Base-by-base conservation (phyloP, 2,113 vertebrate species). In the Macroglossus sobrinus region DNA sequence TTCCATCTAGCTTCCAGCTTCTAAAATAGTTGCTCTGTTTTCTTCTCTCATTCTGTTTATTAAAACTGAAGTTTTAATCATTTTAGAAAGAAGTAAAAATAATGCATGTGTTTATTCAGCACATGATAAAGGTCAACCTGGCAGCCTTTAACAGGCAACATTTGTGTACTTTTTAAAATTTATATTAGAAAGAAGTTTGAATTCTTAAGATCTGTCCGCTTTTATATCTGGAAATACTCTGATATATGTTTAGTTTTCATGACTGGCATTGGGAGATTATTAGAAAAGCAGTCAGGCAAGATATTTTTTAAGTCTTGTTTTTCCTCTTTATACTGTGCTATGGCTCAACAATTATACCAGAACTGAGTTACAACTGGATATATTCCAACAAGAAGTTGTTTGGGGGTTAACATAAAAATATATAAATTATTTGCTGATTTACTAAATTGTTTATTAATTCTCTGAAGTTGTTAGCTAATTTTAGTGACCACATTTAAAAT, bases 361-460 rank as follows among this genome's bases (percentile, higher is more conserved):
- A 95, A 82, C 4, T 24, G 47, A 76, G 4, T 89, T 96, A 45
- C 30, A 86, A 53, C 40, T 93, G 26, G 18, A 91, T 93, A 69
- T 79, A 78, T 40, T 78, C n/a, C 15, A 74, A 76, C 1, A 90
- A 28, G 8, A 91, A 79, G 19, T 35, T 55, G 9, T 63, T 76
- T 85, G 50, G 3, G 7, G 26, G 7, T 78, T 96, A 93, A 84
- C 22, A 74, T 68, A 57, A 88, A 95, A 78, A 63, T 81, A 72
- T 35, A 74, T 78, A 96, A 81, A 96, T 89, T 91, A 85, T 71
- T 93, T 87, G 24, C 30, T 85, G 78, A 85, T 81, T 97, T 74
- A 53, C 19, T 63, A 64, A 85, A 84, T 78, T 57, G 38, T 35
- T 68, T 78, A 30, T 26, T 53, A 85, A 45, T 55, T 78, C 1